Base-by-base conservation (phyloP, 2,888 invertebrate genomes). In the Pseudoips prasinana region DNA sequence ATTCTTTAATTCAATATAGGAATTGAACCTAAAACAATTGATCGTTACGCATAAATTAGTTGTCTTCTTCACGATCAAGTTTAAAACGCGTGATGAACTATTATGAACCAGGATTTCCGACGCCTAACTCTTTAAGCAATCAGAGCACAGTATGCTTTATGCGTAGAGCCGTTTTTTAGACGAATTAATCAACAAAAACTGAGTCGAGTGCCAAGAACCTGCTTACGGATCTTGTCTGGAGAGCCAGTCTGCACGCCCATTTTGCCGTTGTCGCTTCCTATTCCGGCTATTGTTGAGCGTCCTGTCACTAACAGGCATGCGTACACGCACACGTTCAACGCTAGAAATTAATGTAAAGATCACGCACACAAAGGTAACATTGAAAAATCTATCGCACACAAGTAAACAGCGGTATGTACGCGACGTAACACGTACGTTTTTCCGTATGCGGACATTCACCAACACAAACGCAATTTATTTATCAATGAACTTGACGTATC, bases 281-380 rank as follows among this genome's bases (percentile, higher is more conserved):
- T 85, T 86, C 85, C 86, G 85, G 85, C 84, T 81, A 85, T 85
- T 86, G 86, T 86, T 77, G 73, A 68, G 76, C 83, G 81, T 83
- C 83, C 83, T 82, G 84, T 76, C 69, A 60, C 66, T 57, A 65
- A 66, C 64, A 68, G 63, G 66, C 67, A 70, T 73, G 66, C 70
- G 69, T 71, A 60, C 62, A 67, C 66, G 61, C 72, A 69, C 66
- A 73, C 64, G 57, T 24, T 28, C 14, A 39, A 31, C 48, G 36
- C 44, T 60, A 58, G 50, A 53, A 58, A 53, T 62, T 47, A 46
- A 50, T 48, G 43, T 52, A 49, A 39, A 51, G 42, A 53, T 52
- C 45, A 45, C 46, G 36, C 50, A 48, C 46, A 43, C 56, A 43
- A 25, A 33, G 29, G 29, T 36, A 23, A 5, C 27, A 5, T 5